Evolutionary conservation across 2,113 vertebrate species (phyloP).

Genomic region (Atractosteus spatula): DNA sequence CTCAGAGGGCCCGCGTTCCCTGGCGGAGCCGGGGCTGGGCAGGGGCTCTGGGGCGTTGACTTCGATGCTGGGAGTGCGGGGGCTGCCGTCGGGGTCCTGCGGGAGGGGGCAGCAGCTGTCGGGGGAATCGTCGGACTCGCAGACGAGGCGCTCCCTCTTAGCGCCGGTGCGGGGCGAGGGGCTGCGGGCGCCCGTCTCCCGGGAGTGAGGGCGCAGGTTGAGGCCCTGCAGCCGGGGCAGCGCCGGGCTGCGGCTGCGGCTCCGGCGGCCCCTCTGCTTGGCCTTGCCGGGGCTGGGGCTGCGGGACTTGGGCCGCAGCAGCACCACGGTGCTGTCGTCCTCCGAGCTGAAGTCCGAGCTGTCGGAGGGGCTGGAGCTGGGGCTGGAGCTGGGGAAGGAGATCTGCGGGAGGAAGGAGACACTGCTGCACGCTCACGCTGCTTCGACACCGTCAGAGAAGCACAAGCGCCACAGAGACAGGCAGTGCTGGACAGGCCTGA

Average conservation of each 20-base stretch:
- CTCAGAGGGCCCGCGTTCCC: constrained; percentile 54
- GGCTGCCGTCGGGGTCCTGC: constrained; percentile 47
- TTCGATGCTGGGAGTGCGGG: constrained; percentile 41
- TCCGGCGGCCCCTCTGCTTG: constrained; percentile 66
- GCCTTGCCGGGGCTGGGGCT: constrained; percentile 86
- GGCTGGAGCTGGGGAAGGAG: constrained; percentile 74
- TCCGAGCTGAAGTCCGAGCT: constrained; percentile 84
- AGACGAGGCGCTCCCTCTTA: constrained; percentile 63
- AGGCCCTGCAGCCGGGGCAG: constrained; percentile 83
- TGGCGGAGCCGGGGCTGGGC: constrained; percentile 53
- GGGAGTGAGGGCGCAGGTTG: constrained; percentile 72
- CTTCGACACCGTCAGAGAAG: no score
- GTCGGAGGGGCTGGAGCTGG: constrained; percentile 71
- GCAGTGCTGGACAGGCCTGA: no score
- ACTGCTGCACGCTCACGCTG: no score
- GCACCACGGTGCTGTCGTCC: constrained; percentile 90
- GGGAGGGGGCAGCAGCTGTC: constrained; percentile 32
- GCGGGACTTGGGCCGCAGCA: constrained; percentile 83
- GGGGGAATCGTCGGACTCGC: constrained; percentile 43
- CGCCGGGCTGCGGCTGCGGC: constrained; percentile 77
- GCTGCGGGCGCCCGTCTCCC: constrained; percentile 72
- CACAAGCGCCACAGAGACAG: no score
- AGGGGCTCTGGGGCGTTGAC: constrained; percentile 59
- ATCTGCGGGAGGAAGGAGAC: constrained; percentile 62
- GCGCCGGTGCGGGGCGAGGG: constrained; percentile 69